Evolutionary conservation across 1,140 invertebrate species (phyloP).

Genomic region (Lepidurus packardi): DNA sequence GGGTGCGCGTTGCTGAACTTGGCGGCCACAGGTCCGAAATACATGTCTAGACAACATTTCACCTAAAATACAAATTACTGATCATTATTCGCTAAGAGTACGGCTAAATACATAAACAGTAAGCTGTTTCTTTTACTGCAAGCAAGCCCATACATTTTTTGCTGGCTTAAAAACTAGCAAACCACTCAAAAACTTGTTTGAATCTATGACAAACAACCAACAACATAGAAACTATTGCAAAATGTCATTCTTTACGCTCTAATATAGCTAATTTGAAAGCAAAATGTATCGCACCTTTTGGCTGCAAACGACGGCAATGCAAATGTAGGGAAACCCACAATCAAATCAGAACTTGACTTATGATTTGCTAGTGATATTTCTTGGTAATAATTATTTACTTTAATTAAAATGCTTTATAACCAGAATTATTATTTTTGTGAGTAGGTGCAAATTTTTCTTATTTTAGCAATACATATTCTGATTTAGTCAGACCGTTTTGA

Average conservation of each 20-base stretch:
- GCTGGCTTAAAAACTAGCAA: background rate
- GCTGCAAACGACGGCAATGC: background rate
- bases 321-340: background rate
- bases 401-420: too few relatives aligned
- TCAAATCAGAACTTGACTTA: background rate
- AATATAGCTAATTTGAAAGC: background rate
- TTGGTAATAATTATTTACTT: too few relatives aligned
- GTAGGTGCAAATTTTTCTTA: background rate
- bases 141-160: background rate
- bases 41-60: background rate
- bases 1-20: background rate
- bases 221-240: background rate
- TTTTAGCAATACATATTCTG: background rate
- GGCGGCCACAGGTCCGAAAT: background rate
- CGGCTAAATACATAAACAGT: background rate
- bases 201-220: background rate
- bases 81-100: background rate
- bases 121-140: background rate
- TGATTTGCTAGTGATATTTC: too few relatives aligned
- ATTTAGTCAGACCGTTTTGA: background rate
- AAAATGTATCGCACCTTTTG: background rate
- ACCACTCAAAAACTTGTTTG: background rate
- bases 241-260: background rate
- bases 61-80: background rate
- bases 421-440: too few relatives aligned